Percentiles rank a stretch among this genome's conserved stretches.
Conservation (phyloP, 2,113 vertebrate genomes). For the Macrotis lagotis region DNA sequence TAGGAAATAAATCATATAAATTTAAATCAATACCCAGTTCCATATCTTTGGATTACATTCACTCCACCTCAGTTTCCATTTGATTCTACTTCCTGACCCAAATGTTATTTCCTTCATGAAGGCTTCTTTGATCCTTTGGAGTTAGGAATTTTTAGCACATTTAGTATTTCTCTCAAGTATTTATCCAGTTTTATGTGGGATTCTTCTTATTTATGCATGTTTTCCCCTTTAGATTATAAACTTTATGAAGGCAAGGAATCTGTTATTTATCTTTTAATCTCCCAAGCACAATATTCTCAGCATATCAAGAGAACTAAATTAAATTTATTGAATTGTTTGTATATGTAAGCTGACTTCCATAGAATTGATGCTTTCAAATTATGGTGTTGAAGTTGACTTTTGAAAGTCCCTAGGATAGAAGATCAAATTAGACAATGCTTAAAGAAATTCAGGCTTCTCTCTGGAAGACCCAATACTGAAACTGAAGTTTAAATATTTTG, state of each 20-base stretch:
- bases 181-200: neutral
- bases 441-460: neutral
- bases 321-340: neutral
- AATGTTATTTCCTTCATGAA: neutral
- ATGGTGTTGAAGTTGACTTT: neutral
- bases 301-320: neutral
- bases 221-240: neutral
- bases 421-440: neutral
- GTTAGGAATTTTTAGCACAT: neutral
- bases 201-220: neutral
- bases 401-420: neutral
- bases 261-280: neutral
- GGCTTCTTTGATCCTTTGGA: neutral
- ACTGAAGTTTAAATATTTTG: neutral
- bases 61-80: neutral
- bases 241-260: neutral
- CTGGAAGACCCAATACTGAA: neutral
- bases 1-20: neutral
- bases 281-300: neutral
- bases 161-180: neutral
- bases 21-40: neutral
- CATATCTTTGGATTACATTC: neutral
- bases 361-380: neutral
- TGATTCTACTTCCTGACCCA: neutral
- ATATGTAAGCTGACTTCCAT: neutral